Evolutionary conservation across 2,113 vertebrate genomes (phyloP), one percentile per base, ranked within the genome.

Genomic region (Pedetes capensis): DNA sequence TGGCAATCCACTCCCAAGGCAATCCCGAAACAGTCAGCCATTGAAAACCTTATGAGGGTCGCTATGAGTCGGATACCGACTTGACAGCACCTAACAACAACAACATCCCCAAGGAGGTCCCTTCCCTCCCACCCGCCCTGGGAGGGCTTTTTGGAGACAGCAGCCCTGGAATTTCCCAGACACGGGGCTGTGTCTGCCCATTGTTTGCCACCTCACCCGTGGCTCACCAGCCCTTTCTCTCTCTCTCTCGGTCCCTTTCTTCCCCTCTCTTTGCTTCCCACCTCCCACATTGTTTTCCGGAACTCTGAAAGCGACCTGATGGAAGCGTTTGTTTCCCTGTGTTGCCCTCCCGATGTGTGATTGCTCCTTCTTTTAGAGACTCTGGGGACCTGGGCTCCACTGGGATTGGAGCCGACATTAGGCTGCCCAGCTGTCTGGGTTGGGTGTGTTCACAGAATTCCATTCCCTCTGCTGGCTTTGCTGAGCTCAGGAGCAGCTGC

Each of bases 381-480:
- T 37, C 76, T 80, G 69, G 55, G 2, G 0, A 5, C 2, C 34
- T 82, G 83, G n/a, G 63, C 68, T 71, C 90, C 37, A 0, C 87
- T 32, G 84, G 87, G 71, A 92, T 74, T 61, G 5, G 22, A 44
- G 93, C 75, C 74, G 72, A 49, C 71, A 95, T 96, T 59, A 94
- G 95, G 87, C 87, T 89, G 95, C 51, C 78, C 44, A 79, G 87
- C 89, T 96, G 61, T 72, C 81, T 90, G 93, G 64, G 87, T 72
- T 89, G 0, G 87, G 66, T 69, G 3, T 42, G 3, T 25, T 61
- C 25, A 6, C 4, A 32, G 53, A 9, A 85, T 53, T 29, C 64
- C n/a, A 16, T 72, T 20, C 75, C 66, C 47, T 83, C 68, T n/a
- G 49, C 3, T 34, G 2, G 49, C 32, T 91, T 27, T 12, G 23